These are phyloP conservation scores for Anhinga rufa DNA, from an alignment of 2,113 vertebrate genomes.

Conservation along the genomic window DNA sequence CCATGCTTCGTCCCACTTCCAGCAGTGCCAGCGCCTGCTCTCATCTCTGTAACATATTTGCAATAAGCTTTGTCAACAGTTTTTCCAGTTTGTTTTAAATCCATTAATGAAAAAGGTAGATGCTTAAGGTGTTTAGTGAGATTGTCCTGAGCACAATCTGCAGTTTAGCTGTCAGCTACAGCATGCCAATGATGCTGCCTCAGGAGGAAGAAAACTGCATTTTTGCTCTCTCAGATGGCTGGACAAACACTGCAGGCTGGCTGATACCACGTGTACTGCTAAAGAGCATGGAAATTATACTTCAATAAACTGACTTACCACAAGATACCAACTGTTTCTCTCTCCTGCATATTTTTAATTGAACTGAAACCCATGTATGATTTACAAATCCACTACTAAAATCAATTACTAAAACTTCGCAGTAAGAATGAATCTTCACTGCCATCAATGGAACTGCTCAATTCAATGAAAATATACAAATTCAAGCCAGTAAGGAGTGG, in stretches of 20 bases:
- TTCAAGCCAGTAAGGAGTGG: neutral
- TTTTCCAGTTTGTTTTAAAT: neutral
- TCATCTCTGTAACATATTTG: neutral
- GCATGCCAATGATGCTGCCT: neutral
- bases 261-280: neutral
- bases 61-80: conserved; percentile 2
- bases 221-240: neutral
- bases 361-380: neutral
- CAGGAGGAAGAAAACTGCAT: neutral
- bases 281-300: neutral
- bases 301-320: neutral
- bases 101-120: neutral
- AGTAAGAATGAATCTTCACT: neutral
- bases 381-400: neutral
- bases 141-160: neutral
- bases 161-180: neutral
- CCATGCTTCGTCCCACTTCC: neutral
- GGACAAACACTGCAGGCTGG: neutral
- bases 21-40: neutral
- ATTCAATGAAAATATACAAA: neutral
- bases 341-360: neutral
- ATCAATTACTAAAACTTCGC: neutral
- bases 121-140: neutral
- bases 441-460: neutral
- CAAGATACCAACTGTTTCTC: neutral